phyloP scores from a whole-genome alignment of 2,888 invertebrate species.

The Ditula angustiorana region DNA sequence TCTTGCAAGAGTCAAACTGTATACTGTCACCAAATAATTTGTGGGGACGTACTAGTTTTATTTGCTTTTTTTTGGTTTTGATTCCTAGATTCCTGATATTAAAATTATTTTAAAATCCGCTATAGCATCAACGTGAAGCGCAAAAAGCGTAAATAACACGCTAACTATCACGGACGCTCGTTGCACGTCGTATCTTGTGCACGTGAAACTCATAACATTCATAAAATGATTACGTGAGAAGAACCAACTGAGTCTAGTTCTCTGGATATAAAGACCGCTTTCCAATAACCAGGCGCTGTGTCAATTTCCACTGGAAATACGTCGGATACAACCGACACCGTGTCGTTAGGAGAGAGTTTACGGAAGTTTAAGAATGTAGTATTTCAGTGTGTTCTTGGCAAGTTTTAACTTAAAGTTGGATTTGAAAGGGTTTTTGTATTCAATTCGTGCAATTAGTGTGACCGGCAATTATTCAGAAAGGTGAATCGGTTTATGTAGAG shows the following conservation, averaged over 20 bases:
- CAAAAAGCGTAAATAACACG: slow-evolving; percentile 59
- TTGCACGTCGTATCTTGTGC: slow-evolving; percentile 59
- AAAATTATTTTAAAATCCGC: slow-evolving; percentile 40
- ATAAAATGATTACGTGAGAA: slow-evolving; percentile 75
- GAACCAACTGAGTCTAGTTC: slow-evolving; percentile 51
- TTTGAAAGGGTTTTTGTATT: not conserved
- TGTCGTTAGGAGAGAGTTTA: not conserved
- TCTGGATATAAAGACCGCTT: slow-evolving; percentile 39
- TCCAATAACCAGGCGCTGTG: slow-evolving; percentile 35
- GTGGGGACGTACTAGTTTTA: too few relatives aligned
- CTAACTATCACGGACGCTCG: slow-evolving; percentile 48
- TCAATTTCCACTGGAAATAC: not conserved
- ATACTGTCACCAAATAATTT: too few relatives aligned
- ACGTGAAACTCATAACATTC: slow-evolving; percentile 70
- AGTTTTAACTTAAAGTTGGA: slow-evolving; percentile 13
- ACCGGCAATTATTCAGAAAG: not conserved
- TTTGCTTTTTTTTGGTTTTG: not conserved
- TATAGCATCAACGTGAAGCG: slow-evolving; percentile 40
- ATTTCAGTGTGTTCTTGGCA: slow-evolving; percentile 20
- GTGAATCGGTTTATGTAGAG: not conserved
- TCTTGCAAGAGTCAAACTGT: too few relatives aligned
- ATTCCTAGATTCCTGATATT: not conserved
- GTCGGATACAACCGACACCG: slow-evolving; percentile 3
- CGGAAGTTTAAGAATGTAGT: slow-evolving; percentile 11
- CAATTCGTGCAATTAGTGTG: not conserved